Evolutionary conservation across 2,797 vertebrate genomes (phyloP).

Genomic region (Micrastur ruficollis): DNA sequence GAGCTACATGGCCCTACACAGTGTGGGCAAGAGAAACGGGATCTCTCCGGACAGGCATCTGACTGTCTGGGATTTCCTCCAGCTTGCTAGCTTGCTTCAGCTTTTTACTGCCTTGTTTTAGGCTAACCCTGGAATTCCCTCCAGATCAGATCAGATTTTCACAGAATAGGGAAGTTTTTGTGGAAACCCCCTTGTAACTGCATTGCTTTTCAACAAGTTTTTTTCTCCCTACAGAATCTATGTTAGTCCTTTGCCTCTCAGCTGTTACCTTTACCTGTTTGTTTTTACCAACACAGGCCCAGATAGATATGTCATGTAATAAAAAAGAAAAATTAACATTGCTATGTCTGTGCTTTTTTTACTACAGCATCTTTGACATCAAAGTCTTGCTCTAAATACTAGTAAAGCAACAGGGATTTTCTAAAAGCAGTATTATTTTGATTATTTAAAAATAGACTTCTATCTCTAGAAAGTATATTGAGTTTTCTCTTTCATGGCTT

Average conservation of each 20-base stretch:
- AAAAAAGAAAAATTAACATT: neutral
- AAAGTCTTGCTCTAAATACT: neutral
- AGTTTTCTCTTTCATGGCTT: conserved; percentile 19
- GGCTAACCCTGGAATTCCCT: neutral
- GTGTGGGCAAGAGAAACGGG: neutral
- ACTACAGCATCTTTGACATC: neutral
- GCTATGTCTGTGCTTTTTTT: neutral
- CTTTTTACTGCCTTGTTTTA: neutral
- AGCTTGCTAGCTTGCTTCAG: neutral
- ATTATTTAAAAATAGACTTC: conserved; percentile 22
- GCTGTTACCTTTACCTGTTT: neutral
- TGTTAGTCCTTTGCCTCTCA: neutral
- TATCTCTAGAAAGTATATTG: conserved; percentile 18
- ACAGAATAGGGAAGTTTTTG: neutral
- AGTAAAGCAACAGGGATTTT: neutral
- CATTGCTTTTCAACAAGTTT: neutral
- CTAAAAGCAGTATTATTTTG: neutral
- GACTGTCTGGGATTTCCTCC: neutral
- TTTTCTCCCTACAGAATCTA: fast-evolving
- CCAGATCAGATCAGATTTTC: neutral
- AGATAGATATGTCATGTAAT: neutral
- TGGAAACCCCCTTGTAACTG: neutral
- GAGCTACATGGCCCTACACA: neutral
- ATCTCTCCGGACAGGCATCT: neutral
- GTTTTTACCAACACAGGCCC: neutral